A percentile compares a stretch with the other conserved stretches of the same genome.
phyloP scores from a whole-genome alignment of 1,140 invertebrate genomes.

The Listronotus bonariensis region DNA sequence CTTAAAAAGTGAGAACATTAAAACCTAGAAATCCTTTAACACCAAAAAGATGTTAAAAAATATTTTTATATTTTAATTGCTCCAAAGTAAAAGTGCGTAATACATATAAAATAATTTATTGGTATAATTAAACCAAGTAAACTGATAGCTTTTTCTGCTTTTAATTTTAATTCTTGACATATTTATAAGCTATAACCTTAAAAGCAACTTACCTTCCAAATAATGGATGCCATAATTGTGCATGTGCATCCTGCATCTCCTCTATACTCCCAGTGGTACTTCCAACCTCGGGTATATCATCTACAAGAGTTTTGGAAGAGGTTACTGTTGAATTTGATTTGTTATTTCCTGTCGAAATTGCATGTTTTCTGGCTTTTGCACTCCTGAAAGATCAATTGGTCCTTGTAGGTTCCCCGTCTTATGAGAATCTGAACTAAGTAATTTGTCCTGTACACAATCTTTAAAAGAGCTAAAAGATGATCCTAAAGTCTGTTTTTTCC shows the following conservation, averaged over 20 bases:
- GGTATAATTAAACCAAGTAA: neutral
- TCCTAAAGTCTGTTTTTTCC: neutral
- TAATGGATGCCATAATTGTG: constrained; percentile 70
- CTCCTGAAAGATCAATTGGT: constrained; percentile 50
- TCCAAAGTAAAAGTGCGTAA: no score
- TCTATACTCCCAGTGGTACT: constrained; percentile 60
- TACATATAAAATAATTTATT: no score
- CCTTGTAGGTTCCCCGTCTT: constrained; percentile 11
- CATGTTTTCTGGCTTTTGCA: constrained; percentile 55
- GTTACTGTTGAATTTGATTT: constrained; percentile 26
- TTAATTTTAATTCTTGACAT: neutral
- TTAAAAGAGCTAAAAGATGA: neutral
- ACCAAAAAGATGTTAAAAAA: no score
- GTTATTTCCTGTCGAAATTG: constrained; percentile 53
- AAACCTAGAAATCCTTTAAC: no score
- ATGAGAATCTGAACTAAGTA: neutral
- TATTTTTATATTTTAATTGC: no score
- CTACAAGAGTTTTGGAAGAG: constrained; percentile 49
- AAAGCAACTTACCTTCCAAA: constrained; percentile 73
- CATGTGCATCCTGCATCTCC: constrained; percentile 59
- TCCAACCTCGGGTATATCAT: constrained; percentile 61
- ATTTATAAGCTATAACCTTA: neutral
- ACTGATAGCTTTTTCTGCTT: neutral
- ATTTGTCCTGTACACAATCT: neutral
- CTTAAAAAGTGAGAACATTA: no score